These are phyloP conservation scores for Lethocerus indicus DNA, from an alignment of 1,140 invertebrate species.

Conservation along the genomic window DNA sequence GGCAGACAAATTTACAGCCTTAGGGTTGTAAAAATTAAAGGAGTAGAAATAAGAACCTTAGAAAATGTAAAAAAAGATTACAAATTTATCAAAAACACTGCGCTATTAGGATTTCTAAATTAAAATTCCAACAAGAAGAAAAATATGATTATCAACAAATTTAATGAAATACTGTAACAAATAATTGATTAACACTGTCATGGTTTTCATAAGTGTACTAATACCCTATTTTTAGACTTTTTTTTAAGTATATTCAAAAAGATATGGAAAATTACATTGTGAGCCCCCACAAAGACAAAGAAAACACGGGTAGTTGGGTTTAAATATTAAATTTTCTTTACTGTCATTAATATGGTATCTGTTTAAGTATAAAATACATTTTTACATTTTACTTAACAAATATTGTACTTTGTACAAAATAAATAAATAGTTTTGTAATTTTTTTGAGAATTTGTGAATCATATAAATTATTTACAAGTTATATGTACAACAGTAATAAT, in stretches of 20 bases:
- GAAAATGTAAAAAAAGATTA: neutral
- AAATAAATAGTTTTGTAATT: constrained; percentile 2
- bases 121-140: neutral
- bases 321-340: neutral
- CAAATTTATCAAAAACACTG: neutral
- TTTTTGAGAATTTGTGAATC: neutral
- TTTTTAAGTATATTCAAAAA: neutral
- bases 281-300: neutral
- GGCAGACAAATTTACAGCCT: no score
- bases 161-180: neutral
- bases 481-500: neutral
- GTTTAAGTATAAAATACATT: neutral
- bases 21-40: no score
- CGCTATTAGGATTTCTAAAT: neutral
- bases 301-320: neutral
- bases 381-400: constrained; percentile 3
- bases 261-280: neutral
- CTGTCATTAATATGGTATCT: neutral
- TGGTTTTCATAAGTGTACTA: neutral
- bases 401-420: constrained; percentile 5
- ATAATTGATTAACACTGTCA: neutral
- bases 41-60: no score
- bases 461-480: neutral
- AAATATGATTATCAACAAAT: neutral
- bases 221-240: neutral